Conservation (phyloP, 2,888 invertebrate species). For the Ochlodes sylvanus region DNA sequence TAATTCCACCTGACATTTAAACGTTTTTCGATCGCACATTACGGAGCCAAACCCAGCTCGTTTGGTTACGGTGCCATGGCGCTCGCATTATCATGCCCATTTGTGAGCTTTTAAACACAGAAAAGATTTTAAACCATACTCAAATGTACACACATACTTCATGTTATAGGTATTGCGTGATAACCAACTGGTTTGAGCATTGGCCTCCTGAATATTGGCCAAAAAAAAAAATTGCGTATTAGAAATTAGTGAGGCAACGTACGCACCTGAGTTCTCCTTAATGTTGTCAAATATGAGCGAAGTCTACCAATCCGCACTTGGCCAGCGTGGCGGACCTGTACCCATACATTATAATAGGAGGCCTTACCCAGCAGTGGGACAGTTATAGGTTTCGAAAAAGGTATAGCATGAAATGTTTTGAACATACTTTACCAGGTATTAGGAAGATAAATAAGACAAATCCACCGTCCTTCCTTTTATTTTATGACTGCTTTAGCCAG, state of each 20-base stretch:
- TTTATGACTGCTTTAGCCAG: background rate
- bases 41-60: conserved; percentile 6
- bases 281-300: no score
- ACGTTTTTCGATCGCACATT: conserved; percentile 32
- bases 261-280: no score
- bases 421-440: background rate
- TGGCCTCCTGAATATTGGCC: no score
- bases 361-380: no score
- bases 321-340: no score
- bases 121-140: background rate
- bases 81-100: conserved; percentile 12
- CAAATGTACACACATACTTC: background rate
- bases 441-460: background rate
- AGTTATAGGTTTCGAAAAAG: no score
- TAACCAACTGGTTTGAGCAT: no score
- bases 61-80: conserved; percentile 5
- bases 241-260: background rate
- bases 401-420: no score
- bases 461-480: conserved; percentile 2
- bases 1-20: conserved; percentile 29
- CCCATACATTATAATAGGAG: no score
- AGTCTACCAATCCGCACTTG: no score
- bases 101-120: conserved; percentile 6
- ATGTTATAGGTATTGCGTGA: no score
- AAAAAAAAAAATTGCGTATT: background rate